phyloP scores from a whole-genome alignment of 2,113 vertebrate genomes.

The Pyrgilauda ruficollis region DNA sequence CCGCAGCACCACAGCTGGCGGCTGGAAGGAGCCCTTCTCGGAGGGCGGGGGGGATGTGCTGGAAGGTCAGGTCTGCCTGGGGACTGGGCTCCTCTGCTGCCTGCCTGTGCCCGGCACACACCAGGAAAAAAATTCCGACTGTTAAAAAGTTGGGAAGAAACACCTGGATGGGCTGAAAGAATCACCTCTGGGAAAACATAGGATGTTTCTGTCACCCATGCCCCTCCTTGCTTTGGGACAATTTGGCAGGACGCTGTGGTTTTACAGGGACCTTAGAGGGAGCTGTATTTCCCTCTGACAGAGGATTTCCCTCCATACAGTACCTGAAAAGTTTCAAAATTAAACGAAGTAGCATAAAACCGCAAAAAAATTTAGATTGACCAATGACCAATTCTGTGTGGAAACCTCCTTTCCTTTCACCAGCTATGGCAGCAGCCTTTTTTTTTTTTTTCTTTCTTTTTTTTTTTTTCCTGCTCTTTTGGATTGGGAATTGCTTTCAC shows the following conservation, averaged over 20 bases:
- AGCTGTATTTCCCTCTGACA: neutral
- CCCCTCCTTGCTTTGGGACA: neutral
- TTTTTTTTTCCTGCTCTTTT: neutral
- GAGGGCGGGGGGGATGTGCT: neutral
- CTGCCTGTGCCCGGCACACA: rapidly evolving
- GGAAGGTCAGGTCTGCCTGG: neutral
- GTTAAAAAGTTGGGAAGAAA: neutral
- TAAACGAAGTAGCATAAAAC: neutral
- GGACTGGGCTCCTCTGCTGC: neutral
- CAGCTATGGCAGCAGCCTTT: neutral
- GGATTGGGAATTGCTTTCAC: neutral
- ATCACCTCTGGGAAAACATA: neutral
- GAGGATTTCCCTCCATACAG: neutral
- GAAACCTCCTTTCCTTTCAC: neutral
- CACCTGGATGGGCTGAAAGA: neutral
- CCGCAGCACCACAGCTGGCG: rapidly evolving
- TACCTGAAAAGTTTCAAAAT: neutral
- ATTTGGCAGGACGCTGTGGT: neutral
- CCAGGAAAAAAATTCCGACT: too few relatives aligned
- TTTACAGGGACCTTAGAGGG: constrained; percentile 29
- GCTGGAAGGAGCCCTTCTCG: neutral
- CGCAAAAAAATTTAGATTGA: rapidly evolving
- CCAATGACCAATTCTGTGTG: rapidly evolving
- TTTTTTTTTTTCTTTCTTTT: neutral
- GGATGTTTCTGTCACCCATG: neutral